phyloP scores from a whole-genome alignment of 2,113 vertebrate species.

The Rostratula benghalensis region DNA sequence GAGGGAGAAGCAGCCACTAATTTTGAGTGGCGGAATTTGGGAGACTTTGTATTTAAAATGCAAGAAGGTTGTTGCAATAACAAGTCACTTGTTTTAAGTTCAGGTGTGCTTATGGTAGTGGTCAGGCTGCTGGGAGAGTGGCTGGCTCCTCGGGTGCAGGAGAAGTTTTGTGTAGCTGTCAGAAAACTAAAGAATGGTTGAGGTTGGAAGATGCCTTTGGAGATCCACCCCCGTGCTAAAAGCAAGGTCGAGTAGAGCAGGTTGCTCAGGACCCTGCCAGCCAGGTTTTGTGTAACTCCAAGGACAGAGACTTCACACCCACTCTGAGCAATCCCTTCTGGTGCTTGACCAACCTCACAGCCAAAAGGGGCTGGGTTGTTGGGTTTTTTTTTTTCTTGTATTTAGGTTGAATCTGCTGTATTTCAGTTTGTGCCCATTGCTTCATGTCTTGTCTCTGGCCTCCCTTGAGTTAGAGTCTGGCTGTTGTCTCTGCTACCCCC shows the following conservation, averaged over 20 bases:
- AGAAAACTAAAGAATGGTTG: not conserved
- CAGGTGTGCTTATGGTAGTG: not conserved
- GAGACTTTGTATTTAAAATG: not conserved
- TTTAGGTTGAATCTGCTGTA: not conserved
- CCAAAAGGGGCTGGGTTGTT: not conserved
- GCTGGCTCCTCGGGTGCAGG: not conserved
- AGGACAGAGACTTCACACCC: not conserved
- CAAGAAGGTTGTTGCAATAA: not conserved
- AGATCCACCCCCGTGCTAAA: not conserved
- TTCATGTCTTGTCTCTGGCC: not conserved
- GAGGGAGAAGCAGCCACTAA: not conserved
- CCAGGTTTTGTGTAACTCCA: not conserved
- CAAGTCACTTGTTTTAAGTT: not conserved
- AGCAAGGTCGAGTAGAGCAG: not conserved
- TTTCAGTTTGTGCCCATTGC: not conserved
- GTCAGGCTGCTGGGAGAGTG: not conserved
- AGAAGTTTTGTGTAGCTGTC: not conserved
- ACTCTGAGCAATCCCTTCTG: not conserved
- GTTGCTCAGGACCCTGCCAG: not conserved
- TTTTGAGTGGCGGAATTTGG: not conserved
- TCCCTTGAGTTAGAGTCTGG: not conserved
- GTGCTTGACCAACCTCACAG: not conserved
- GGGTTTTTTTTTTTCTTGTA: not conserved
- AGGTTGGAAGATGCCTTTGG: not conserved
- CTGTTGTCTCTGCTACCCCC: not conserved